Evolutionary conservation across 64 coral and sea anemone species (phyloP).

Genomic region (Pocillopora damicornis): DNA sequence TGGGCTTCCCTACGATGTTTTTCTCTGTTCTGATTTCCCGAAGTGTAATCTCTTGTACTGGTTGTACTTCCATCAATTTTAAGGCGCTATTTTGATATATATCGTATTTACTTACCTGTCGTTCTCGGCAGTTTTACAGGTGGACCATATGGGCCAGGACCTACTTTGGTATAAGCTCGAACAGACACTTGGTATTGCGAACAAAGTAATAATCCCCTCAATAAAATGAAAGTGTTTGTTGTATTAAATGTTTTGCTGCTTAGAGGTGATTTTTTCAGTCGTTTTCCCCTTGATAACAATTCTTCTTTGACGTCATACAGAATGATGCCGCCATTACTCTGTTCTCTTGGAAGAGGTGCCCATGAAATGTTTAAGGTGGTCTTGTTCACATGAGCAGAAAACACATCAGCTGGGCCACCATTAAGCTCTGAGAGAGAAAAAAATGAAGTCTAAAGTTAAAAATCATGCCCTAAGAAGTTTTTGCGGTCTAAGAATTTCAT

Average conservation of each 20-base stretch:
- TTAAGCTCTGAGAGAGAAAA: not conserved
- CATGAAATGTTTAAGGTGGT: conserved; percentile 18
- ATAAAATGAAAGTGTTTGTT: not conserved
- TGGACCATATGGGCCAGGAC: not conserved
- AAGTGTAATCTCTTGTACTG: too few relatives aligned
- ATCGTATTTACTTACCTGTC: not conserved
- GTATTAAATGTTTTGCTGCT: not conserved
- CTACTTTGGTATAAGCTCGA: not conserved
- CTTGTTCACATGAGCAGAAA: not conserved
- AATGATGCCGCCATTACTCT: not conserved
- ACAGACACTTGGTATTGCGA: conserved; percentile 5
- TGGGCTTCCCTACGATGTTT: too few relatives aligned
- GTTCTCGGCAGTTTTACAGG: not conserved
- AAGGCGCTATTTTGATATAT: too few relatives aligned
- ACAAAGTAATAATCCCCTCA: not conserved
- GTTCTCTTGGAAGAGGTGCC: not conserved
- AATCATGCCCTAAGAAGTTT: too few relatives aligned
- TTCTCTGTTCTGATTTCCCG: too few relatives aligned
- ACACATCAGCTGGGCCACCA: not conserved
- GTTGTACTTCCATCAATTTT: too few relatives aligned
- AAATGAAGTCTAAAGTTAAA: too few relatives aligned
- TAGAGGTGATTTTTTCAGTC: not conserved
- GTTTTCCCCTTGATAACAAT: not conserved
- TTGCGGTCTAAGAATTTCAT: too few relatives aligned
- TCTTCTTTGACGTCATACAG: not conserved